Percentiles rank a stretch among this genome's conserved stretches.
These are phyloP conservation scores for Heterodera carotae DNA, from an alignment of 1,140 invertebrate genomes.

Conservation along the genomic window DNA sequence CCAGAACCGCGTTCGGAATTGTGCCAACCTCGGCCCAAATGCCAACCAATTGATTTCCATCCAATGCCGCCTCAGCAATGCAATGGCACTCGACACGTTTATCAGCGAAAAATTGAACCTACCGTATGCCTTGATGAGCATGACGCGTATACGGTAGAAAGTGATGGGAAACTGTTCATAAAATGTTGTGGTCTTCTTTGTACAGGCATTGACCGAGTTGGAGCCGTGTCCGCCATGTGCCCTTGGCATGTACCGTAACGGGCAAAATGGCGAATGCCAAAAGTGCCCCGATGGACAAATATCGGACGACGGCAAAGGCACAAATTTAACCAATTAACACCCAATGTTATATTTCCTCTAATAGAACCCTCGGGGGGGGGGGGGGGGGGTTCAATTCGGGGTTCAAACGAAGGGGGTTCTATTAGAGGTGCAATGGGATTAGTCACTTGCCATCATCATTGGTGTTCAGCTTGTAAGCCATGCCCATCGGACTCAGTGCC, in stretches of 20 bases:
- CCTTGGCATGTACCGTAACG: conserved; percentile 41
- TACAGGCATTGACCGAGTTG: neutral
- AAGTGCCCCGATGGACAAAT: conserved; percentile 66
- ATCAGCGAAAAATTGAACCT: conserved; percentile 71
- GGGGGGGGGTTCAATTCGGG: no score
- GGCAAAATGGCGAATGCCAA: conserved; percentile 65
- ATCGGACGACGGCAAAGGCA: conserved; percentile 66
- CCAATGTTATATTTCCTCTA: no score
- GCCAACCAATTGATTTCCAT: conserved; percentile 71
- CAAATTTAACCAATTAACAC: conserved; percentile 27
- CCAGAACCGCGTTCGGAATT: conserved; percentile 66
- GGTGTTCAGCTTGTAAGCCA: conserved; percentile 66
- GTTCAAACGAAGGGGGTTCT: no score
- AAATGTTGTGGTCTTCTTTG: neutral
- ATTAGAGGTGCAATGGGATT: no score
- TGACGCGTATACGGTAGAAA: conserved; percentile 5
- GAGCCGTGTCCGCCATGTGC: conserved; percentile 60
- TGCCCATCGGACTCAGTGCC: conserved; percentile 71
- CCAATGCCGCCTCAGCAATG: conserved; percentile 66
- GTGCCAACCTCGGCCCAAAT: conserved; percentile 66
- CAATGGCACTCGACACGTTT: conserved; percentile 66
- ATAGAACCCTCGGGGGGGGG: no score
- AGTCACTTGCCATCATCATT: conserved; percentile 13
- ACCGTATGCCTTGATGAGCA: conserved; percentile 67
- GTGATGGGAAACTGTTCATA: neutral